Conservation (phyloP, 2,888 invertebrate species). For the Drosophila lutescens region DNA sequence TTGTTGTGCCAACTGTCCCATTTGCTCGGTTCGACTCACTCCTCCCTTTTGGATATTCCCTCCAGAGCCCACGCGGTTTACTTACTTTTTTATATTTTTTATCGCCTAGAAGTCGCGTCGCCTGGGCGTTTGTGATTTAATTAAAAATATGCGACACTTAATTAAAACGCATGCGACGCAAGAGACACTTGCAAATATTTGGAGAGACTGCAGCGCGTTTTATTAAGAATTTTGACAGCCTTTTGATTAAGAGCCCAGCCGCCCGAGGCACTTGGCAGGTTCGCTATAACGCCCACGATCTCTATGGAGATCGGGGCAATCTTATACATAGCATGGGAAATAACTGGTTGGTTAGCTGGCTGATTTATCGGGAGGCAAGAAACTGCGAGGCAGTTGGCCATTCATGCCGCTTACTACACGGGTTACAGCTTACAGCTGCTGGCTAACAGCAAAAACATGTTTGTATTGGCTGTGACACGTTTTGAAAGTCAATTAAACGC, state of each 20-base stretch:
- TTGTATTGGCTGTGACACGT: conserved; percentile 60
- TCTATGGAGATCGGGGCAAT: neutral
- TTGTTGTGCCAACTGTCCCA: conserved; percentile 41
- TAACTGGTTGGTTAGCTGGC: conserved; percentile 46
- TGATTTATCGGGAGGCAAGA: conserved; percentile 44
- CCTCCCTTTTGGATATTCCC: conserved; percentile 23
- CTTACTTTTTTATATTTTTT: conserved; percentile 33
- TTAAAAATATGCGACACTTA: conserved; percentile 70
- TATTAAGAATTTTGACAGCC: conserved; percentile 71
- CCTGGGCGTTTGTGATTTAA: conserved; percentile 62
- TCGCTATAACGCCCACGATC: conserved; percentile 59
- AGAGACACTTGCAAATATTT: conserved; percentile 51
- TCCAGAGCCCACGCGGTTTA: conserved; percentile 48
- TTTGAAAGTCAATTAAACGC: conserved; percentile 68
- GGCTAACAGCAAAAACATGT: conserved; percentile 54
- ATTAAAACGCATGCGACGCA: conserved; percentile 65
- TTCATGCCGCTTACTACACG: conserved; percentile 38
- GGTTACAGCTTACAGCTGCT: conserved; percentile 12
- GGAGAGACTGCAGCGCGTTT: conserved; percentile 45
- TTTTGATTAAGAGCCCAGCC: conserved; percentile 67
- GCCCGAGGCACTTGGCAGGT: conserved; percentile 42
- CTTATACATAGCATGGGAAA: conserved; percentile 42
- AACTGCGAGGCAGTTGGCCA: conserved; percentile 25
- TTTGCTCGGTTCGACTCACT: conserved; percentile 2
- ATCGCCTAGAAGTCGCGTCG: conserved; percentile 47